These are phyloP conservation scores for Leptogaster cylindrica DNA, from an alignment of 2,888 invertebrate genomes.

Conservation along the genomic window DNA sequence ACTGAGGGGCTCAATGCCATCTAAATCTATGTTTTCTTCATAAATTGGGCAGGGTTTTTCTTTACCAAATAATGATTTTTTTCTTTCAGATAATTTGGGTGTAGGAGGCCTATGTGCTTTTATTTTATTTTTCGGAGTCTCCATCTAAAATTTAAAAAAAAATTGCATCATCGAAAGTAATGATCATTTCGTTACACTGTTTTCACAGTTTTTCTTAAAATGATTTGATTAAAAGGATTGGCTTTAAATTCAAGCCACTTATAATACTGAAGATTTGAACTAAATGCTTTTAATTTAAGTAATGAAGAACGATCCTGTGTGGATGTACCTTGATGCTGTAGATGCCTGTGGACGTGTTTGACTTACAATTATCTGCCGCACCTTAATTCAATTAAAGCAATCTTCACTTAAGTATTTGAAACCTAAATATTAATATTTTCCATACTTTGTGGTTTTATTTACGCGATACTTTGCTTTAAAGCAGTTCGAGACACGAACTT, in stretches of 20 bases:
- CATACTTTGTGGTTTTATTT: background rate
- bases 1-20: constrained; percentile 52
- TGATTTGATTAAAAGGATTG: too few species aligned
- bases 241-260: too few species aligned
- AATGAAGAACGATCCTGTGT: background rate
- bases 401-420: too few species aligned
- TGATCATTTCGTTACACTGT: background rate
- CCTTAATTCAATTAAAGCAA: too few species aligned
- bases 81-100: constrained; percentile 68
- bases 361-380: too few species aligned
- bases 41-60: background rate
- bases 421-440: background rate
- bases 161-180: background rate
- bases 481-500: too few species aligned
- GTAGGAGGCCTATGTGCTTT: constrained; percentile 59
- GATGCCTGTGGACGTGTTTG: background rate
- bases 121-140: constrained; percentile 55
- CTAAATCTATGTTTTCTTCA: background rate
- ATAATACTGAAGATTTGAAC: background rate
- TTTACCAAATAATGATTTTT: constrained; percentile 67
- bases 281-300: background rate
- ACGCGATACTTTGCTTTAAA: too few species aligned
- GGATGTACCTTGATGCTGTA: background rate
- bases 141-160: constrained; percentile 52
- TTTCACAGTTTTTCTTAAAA: too few species aligned